Base-by-base conservation (phyloP, 2,113 vertebrate genomes). In the Phylloscopus whistleri region DNA sequence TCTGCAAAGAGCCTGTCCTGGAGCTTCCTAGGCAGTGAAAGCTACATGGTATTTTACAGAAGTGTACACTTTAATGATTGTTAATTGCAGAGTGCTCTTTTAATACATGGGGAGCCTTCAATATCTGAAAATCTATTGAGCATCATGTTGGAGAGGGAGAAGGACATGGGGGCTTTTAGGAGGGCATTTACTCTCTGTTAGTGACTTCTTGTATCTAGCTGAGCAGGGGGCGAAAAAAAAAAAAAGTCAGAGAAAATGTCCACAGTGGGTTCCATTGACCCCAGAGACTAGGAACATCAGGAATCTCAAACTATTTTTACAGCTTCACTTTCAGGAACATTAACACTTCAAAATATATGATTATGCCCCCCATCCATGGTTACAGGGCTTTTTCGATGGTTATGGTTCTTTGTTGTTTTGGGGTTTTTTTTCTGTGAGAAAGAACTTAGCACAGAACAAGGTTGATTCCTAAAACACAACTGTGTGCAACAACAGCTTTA, bases 51-150 rank as follows among this genome's bases (percentile, higher is more conserved):
- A 23, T 79, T 92, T 75, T 46, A 35, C 48, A 13, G 27, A 87
- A 49, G 31, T 87, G 80, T 68, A 51, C 67, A 27, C 72, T 92
- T 68, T 85, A 95, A 96, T 56, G 92, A 86, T 91, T 84, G 93
- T 59, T 97, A 96, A 96, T 96, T 97, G 95, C 69, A 80, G 89
- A 87, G 79, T 80, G 85, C 89, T 93, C 90, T 94, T 96, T 43
- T 30, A 93, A 76, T 83, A 77, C 85, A 24, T 21, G 73, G 81
- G 82, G 60, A 84, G 66, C 68, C 79, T 96, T 98, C 96, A n/a
- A 14, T 80, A 88, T 90, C 90, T 91, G 87, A 85, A 56, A 79
- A 80, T 87, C 81, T 93, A 37, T 70, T 52, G 69, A 91, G 73
- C 21, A 27, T 91, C 93, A 15, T 60, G 62, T 82, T 21, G 41